A percentile compares a stretch with the other conserved stretches of the same genome.
Evolutionary conservation across 2,797 vertebrate genomes (phyloP).

Genomic region (Thalassophryne amazonica): DNA sequence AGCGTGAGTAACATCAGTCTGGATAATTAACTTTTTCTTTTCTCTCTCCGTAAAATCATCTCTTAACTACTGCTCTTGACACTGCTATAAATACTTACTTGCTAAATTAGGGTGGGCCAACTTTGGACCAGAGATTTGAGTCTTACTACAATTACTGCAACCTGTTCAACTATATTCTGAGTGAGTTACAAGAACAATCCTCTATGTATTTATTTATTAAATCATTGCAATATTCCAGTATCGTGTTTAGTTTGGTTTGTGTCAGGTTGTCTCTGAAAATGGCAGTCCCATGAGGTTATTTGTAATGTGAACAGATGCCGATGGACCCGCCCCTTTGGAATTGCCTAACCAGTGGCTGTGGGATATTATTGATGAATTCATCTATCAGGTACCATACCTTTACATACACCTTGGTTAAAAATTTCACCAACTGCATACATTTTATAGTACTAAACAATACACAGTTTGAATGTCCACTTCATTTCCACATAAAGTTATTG

Average conservation of each 20-base stretch:
- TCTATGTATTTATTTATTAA: too few relatives aligned
- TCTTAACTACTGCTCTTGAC: too few relatives aligned
- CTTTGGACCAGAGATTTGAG: conserved; percentile 96
- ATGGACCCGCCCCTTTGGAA: conserved; percentile 95
- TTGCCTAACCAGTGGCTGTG: conserved; percentile 99
- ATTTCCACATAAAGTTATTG: too few relatives aligned
- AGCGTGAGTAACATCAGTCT: conserved; percentile 83
- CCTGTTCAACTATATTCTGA: conserved; percentile 99
- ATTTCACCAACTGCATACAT: too few relatives aligned
- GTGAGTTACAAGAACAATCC: conserved; percentile 80
- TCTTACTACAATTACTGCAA: conserved; percentile 99
- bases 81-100: background rate
- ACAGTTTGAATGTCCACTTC: too few relatives aligned
- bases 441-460: too few relatives aligned
- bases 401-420: too few relatives aligned
- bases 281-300: background rate
- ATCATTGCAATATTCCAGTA: too few relatives aligned
- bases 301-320: conserved; percentile 83
- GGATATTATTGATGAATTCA: conserved; percentile 99
- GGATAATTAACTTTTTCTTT: fast-evolving
- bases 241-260: too few relatives aligned
- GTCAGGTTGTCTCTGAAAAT: too few relatives aligned
- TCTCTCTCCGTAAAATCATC: too few relatives aligned
- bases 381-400: conserved; percentile 87
- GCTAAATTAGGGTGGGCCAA: conserved; percentile 88